These are phyloP conservation scores for Scylla paramamosain DNA, from an alignment of 1,140 invertebrate genomes.

Conservation along the genomic window DNA sequence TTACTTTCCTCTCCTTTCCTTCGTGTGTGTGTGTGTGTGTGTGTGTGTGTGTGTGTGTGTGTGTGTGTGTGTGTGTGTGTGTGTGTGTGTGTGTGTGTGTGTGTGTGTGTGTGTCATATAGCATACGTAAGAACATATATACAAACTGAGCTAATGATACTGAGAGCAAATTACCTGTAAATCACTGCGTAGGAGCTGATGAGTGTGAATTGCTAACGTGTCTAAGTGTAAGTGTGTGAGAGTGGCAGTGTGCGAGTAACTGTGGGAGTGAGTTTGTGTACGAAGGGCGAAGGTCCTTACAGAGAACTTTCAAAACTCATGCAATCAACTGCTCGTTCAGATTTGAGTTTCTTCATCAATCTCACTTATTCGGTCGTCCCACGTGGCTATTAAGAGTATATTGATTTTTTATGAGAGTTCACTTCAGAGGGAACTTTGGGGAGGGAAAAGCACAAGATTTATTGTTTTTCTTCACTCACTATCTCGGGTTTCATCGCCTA, in stretches of 20 bases:
- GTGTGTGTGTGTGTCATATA: no score
- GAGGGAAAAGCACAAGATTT: constrained; percentile 9
- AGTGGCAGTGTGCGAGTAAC: not conserved
- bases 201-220: not conserved
- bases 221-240: not conserved
- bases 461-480: not conserved
- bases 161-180: no score
- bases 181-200: no score
- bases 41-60: constrained; percentile 29
- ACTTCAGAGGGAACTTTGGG: not conserved
- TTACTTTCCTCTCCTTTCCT: not conserved
- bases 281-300: not conserved
- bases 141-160: no score
- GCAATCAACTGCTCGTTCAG: constrained; percentile 19
- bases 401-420: constrained; percentile 24
- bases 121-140: no score
- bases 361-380: constrained; percentile 18
- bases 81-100: not conserved
- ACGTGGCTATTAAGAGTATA: constrained; percentile 22
- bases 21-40: not conserved
- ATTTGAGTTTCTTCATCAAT: constrained; percentile 24
- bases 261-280: constrained; percentile 16
- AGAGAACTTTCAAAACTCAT: constrained; percentile 23
- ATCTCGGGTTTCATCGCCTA: not conserved
- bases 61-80: constrained; percentile 43